phyloP scores from a whole-genome alignment of 2,797 vertebrate species.

The Uromys caudimaculatus region DNA sequence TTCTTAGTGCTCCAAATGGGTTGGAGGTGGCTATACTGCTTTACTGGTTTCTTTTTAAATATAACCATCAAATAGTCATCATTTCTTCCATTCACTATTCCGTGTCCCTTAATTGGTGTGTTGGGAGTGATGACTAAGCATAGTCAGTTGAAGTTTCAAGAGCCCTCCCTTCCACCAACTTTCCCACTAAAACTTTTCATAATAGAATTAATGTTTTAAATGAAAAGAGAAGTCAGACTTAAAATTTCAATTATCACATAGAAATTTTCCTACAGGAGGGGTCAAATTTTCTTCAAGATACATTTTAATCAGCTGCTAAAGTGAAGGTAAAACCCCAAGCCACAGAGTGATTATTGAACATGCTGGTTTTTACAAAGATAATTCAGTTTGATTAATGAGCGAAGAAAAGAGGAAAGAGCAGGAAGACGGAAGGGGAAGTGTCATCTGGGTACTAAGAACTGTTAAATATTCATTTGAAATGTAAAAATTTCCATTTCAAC shows the following conservation, averaged over 20 bases:
- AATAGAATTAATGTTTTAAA: background rate
- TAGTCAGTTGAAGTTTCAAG: background rate
- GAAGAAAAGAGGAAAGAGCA: background rate
- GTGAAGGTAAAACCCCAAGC: background rate
- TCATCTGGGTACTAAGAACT: background rate
- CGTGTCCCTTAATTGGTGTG: background rate
- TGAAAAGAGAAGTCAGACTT: background rate
- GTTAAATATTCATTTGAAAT: constrained; percentile 46
- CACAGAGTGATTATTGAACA: background rate
- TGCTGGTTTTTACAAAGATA: background rate
- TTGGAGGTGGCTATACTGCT: background rate
- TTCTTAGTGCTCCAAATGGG: background rate
- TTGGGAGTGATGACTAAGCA: background rate
- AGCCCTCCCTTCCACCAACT: background rate
- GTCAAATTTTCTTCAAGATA: background rate
- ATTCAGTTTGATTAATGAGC: constrained; percentile 10
- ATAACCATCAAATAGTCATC: background rate
- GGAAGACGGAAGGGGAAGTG: background rate
- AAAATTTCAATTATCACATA: background rate
- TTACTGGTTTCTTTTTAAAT: background rate
- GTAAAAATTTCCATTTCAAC: constrained; percentile 25
- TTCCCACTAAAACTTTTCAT: background rate
- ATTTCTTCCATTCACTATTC: background rate
- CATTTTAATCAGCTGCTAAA: background rate
- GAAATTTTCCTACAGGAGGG: background rate